Evolutionary conservation across 2,113 vertebrate species (phyloP), one percentile per base, ranked within the genome.

Genomic region (Gallinago paraguaiae): DNA sequence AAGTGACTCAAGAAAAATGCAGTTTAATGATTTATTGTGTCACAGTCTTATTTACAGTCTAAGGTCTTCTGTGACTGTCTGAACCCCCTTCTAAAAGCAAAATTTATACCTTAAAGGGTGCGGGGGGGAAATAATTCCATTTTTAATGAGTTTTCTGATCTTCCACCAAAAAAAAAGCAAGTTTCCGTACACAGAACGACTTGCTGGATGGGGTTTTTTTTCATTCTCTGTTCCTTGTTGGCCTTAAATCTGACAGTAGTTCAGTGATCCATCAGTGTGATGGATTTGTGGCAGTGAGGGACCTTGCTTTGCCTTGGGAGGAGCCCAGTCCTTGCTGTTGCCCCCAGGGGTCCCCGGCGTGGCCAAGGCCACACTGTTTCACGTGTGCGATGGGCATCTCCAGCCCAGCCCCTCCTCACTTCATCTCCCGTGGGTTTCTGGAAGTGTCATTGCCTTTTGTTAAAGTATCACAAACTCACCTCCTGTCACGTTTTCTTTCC

Each of bases 321-420:
- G 35, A 37, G 57, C 41, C 23, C 1, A 3, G 37, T 31, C 37
- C 41, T 50, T 15, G 60, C 51, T 10, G 18, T 7, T 8, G 9
- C 24, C 48, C 13, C 33, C 39, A 10, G 1, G 9, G 17, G 22
- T 22, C n/a, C 60, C 61, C 7, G 39, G 6, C 2, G 9, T 6
- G 28, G 56, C 57, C 5, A 2, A 4, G 27, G 77, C 37, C 7
- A 8, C 2, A 43, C n/a, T 16, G 57, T 50, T 48, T 13, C 9
- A 2, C 11, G 13, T 19, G 20, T 1, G 9, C 1, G 24, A 4
- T 2, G 46, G 54, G 43, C 64, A 7, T 7, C 50, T 27, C 17
- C 50, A 18, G 56, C 63, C 76, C 61, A 14, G 33, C 65, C 60
- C 68, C 79, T 74, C 48, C 22, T 41, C 5, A 0, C 64, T 54